A percentile compares a stretch with the other conserved stretches of the same genome.
These are phyloP conservation scores for Trichacis sp. DNA, from an alignment of 2,888 invertebrate genomes.

Conservation along the genomic window DNA sequence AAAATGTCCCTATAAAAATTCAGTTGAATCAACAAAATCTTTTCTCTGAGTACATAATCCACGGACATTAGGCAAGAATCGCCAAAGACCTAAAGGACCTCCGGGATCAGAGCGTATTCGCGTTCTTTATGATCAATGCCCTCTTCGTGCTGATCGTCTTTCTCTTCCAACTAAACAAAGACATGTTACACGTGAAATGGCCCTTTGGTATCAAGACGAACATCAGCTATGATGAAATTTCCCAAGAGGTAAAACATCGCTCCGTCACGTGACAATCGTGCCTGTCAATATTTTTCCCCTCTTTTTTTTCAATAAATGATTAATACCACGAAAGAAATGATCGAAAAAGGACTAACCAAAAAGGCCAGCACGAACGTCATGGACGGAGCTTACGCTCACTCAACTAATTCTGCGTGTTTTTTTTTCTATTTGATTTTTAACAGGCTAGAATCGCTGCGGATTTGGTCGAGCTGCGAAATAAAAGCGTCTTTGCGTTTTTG, in stretches of 20 bases:
- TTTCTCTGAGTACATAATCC: slow-evolving; percentile 9
- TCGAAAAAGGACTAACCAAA: slow-evolving; percentile 31
- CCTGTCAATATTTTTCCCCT: slow-evolving; percentile 14
- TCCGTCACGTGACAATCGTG: slow-evolving; percentile 52
- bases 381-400: slow-evolving; percentile 48
- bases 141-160: slow-evolving; percentile 98
- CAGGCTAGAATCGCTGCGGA: slow-evolving; percentile 91
- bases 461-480: slow-evolving; percentile 95
- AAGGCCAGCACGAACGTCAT: slow-evolving; percentile 34
- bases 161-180: slow-evolving; percentile 98
- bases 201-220: slow-evolving; percentile 94
- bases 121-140: slow-evolving; percentile 98
- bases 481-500: slow-evolving; percentile 97
- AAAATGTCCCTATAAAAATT: too few species aligned
- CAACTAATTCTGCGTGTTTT: slow-evolving; percentile 52
- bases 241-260: slow-evolving; percentile 86
- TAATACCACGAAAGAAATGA: not conserved
- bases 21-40: too few species aligned
- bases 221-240: slow-evolving; percentile 89
- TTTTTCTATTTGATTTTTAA: slow-evolving; percentile 65
- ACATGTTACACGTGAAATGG: slow-evolving; percentile 95
- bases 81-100: slow-evolving; percentile 92
- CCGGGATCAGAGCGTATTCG: slow-evolving; percentile 94
- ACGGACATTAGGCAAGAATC: slow-evolving; percentile 82
- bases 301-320: not conserved